A percentile compares a stretch with the other conserved stretches of the same genome.
These are phyloP conservation scores for Megathymus violae DNA, from an alignment of 1,140 invertebrate species.

Conservation along the genomic window DNA sequence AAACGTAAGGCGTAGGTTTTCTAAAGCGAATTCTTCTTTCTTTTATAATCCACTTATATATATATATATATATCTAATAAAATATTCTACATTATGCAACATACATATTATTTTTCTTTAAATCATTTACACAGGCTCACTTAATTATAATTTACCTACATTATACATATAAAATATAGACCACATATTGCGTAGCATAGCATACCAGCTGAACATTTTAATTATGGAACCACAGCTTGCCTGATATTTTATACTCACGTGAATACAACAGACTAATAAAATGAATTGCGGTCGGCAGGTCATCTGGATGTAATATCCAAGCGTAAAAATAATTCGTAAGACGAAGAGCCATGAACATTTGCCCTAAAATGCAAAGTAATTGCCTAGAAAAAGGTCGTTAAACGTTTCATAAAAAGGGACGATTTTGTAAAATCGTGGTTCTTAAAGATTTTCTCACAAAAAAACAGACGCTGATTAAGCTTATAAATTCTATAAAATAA, in stretches of 20 bases:
- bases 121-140: no score
- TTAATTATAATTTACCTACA: no score
- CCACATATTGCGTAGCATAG: no score
- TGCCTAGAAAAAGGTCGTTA: neutral
- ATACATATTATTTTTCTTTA: no score
- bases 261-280: conserved; percentile 1
- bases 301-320: conserved; percentile 22
- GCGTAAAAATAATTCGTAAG: conserved; percentile 16
- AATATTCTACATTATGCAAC: no score
- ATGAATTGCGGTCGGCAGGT: conserved; percentile 16
- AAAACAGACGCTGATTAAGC: neutral
- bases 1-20: no score
- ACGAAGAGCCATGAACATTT: conserved; percentile 3
- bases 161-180: no score
- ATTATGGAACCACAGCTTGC: conserved; percentile 7
- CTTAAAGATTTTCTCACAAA: neutral
- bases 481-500: neutral
- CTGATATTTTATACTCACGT: neutral
- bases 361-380: conserved; percentile 5
- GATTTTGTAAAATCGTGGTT: conserved; percentile 2
- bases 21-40: no score
- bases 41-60: no score
- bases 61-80: no score
- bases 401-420: conserved; percentile 8
- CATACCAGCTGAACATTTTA: neutral